Evolutionary conservation across 1,140 invertebrate species (phyloP).

Genomic region (Cheumatopsyche charites): DNA sequence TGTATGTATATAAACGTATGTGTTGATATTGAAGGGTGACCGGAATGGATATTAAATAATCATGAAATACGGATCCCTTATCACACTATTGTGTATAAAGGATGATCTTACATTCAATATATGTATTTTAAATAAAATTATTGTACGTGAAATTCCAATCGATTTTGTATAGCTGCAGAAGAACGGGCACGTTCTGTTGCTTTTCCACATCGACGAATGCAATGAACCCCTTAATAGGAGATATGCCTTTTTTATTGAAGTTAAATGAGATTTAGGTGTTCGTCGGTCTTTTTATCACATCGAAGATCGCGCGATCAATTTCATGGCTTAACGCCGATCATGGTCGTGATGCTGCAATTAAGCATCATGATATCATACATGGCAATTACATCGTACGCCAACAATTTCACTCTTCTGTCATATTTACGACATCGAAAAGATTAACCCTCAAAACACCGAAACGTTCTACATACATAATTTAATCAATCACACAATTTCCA

Average conservation of each 20-base stretch:
- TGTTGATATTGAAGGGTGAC: constrained; percentile 27
- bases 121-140: too few relatives aligned
- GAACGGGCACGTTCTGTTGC: too few relatives aligned
- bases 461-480: too few relatives aligned
- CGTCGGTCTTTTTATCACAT: neutral
- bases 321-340: constrained; percentile 26
- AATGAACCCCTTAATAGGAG: neutral
- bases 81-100: neutral
- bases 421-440: constrained; percentile 33
- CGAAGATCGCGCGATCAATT: constrained; percentile 28
- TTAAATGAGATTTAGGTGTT: constrained; percentile 20
- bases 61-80: constrained; percentile 23
- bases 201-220: too few relatives aligned
- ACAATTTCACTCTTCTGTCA: constrained; percentile 34
- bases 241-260: neutral
- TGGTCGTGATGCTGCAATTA: constrained; percentile 37
- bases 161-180: too few relatives aligned
- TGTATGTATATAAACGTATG: too few relatives aligned
- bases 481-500: too few relatives aligned
- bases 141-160: too few relatives aligned
- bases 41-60: constrained; percentile 36
- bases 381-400: constrained; percentile 34
- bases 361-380: constrained; percentile 36
- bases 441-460: constrained; percentile 12
- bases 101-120: constrained; percentile 16